Conservation (phyloP, 2,797 vertebrate species). For the Chiloscyllium punctatum region DNA sequence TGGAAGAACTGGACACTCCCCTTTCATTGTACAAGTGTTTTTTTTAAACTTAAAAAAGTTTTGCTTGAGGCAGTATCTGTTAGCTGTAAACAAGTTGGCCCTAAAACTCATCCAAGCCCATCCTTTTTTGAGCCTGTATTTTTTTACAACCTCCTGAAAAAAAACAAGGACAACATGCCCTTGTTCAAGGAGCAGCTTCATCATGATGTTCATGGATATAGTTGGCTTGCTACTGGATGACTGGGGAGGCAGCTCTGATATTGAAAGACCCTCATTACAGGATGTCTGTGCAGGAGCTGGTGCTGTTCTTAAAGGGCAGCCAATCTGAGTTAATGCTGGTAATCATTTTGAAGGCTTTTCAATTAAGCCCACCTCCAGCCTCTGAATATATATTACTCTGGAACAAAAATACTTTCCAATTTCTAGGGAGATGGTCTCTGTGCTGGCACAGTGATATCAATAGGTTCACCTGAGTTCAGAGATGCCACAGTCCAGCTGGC, state of each 20-base stretch:
- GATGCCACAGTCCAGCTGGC: background rate
- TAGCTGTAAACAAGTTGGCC: too few relatives aligned
- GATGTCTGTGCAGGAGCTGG: background rate
- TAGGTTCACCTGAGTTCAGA: background rate
- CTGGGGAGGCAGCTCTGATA: background rate
- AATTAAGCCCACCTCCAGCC: too few relatives aligned
- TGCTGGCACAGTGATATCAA: background rate
- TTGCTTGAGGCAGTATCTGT: too few relatives aligned
- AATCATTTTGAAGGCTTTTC: background rate
- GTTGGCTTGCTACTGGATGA: background rate
- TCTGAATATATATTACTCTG: background rate
- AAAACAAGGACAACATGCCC: too few relatives aligned
- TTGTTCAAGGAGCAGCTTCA: too few relatives aligned
- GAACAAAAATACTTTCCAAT: background rate
- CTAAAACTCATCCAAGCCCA: too few relatives aligned
- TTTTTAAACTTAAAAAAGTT: too few relatives aligned
- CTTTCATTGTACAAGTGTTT: too few relatives aligned
- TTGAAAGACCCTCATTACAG: background rate
- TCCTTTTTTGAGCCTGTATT: too few relatives aligned
- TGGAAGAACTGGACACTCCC: too few relatives aligned
- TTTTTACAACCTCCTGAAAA: too few relatives aligned
- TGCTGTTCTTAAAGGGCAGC: too few relatives aligned
- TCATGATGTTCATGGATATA: background rate
- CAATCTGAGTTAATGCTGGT: background rate
- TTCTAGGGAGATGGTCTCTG: background rate